Conservation (phyloP, 2,797 vertebrate species). For the Erethizon dorsatum region DNA sequence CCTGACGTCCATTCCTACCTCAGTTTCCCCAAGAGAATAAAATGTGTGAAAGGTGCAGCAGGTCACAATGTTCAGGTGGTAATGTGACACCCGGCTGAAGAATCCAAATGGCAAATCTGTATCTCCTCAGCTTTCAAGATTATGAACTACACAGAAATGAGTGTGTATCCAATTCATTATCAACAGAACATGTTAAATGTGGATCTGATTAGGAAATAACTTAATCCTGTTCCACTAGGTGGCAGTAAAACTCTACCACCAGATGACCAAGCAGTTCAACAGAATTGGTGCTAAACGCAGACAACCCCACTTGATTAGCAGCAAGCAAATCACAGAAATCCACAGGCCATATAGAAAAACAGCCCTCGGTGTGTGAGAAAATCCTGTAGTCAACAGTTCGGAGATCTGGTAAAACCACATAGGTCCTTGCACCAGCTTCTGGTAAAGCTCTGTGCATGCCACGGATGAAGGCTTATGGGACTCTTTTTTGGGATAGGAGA, state of each 20-base stretch:
- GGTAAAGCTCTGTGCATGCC: background rate
- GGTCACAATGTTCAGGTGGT: background rate
- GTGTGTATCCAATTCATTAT: background rate
- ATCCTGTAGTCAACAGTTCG: background rate
- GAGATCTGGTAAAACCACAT: background rate
- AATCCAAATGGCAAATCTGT: background rate
- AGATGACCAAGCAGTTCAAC: background rate
- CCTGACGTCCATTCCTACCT: background rate
- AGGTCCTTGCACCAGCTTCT: background rate
- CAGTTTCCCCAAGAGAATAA: background rate
- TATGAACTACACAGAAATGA: background rate
- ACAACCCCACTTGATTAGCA: background rate
- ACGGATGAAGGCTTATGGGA: background rate
- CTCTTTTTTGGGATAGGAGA: background rate
- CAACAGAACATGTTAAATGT: background rate
- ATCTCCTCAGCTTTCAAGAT: constrained; percentile 16
- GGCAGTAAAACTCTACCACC: constrained; percentile 62
- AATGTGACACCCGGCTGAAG: background rate
- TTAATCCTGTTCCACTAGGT: constrained; percentile 67
- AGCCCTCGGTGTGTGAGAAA: background rate
- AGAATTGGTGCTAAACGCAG: background rate
- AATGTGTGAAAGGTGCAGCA: background rate
- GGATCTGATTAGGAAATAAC: background rate
- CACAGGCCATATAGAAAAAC: background rate
- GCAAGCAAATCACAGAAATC: background rate